phyloP scores from a whole-genome alignment of 2,113 vertebrate genomes.

The Anoura caudifer region DNA sequence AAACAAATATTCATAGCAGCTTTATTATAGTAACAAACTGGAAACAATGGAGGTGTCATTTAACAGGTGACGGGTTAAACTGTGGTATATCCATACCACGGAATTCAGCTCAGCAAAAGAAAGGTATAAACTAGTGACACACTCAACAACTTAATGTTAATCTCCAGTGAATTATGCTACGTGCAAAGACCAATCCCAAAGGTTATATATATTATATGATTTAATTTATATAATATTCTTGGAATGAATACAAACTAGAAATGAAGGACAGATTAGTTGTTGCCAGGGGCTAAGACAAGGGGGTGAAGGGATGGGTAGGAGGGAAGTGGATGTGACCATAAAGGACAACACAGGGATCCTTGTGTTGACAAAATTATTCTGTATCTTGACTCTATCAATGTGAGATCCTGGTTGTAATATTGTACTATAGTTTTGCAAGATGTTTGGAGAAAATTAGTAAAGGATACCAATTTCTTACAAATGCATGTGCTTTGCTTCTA shows the following conservation, averaged over 20 bases:
- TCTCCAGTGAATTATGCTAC: not conserved
- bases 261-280: slow-evolving; percentile 19
- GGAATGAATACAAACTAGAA: slow-evolving; percentile 4
- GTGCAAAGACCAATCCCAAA: not conserved
- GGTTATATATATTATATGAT: not conserved
- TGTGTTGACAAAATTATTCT: not conserved
- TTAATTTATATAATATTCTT: slow-evolving; percentile 24
- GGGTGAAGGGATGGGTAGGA: not conserved
- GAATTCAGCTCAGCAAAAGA: slow-evolving; percentile 14
- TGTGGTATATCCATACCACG: not conserved
- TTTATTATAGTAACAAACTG: not conserved
- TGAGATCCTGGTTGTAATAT: not conserved
- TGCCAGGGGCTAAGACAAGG: not conserved
- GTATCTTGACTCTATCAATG: not conserved
- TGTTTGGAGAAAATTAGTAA: not conserved
- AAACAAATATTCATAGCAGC: slow-evolving; percentile 11
- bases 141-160: not conserved
- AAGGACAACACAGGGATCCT: not conserved
- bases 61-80: not conserved
- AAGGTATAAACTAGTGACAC: not conserved
- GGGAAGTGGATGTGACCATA: not conserved
- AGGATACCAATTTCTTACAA: not conserved
- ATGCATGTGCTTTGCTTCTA: slow-evolving; percentile 21
- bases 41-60: slow-evolving; percentile 15
- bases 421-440: not conserved